A percentile compares a stretch with the other conserved stretches of the same genome.
Conservation (phyloP, 1,140 invertebrate genomes). For the Diorhabda elongata region DNA sequence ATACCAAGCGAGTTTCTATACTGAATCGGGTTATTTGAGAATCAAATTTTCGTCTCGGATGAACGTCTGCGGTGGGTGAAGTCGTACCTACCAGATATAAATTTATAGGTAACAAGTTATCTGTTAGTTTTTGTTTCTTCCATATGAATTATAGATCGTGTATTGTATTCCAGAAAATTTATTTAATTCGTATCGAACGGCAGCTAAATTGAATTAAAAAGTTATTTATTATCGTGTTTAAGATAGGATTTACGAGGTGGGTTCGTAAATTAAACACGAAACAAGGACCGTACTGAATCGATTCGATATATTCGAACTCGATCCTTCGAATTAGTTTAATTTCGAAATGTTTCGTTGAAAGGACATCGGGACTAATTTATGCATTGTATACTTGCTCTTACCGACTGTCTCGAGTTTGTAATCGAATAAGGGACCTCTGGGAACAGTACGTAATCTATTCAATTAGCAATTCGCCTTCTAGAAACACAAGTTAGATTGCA, state of each 20-base stretch:
- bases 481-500: no score
- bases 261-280: conserved; percentile 22
- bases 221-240: conserved; percentile 33
- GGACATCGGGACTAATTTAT: conserved; percentile 8
- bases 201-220: conserved; percentile 38
- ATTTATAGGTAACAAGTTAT: conserved; percentile 31
- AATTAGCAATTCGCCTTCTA: no score
- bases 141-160: conserved; percentile 44
- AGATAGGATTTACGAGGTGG: conserved; percentile 29
- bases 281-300: conserved; percentile 12
- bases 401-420: no score
- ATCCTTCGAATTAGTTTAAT: conserved; percentile 14
- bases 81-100: conserved; percentile 28
- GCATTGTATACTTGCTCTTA: neutral
- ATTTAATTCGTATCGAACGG: conserved; percentile 36
- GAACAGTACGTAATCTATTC: neutral
- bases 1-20: conserved; percentile 7
- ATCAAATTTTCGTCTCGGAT: conserved; percentile 21
- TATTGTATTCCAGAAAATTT: conserved; percentile 41
- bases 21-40: conserved; percentile 21
- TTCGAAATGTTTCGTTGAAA: neutral
- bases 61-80: conserved; percentile 19
- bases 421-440: neutral
- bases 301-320: neutral
- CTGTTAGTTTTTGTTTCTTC: conserved; percentile 28